These are phyloP conservation scores for Machaerirhynchus nigripectus DNA, from an alignment of 2,113 vertebrate species.

Conservation along the genomic window DNA sequence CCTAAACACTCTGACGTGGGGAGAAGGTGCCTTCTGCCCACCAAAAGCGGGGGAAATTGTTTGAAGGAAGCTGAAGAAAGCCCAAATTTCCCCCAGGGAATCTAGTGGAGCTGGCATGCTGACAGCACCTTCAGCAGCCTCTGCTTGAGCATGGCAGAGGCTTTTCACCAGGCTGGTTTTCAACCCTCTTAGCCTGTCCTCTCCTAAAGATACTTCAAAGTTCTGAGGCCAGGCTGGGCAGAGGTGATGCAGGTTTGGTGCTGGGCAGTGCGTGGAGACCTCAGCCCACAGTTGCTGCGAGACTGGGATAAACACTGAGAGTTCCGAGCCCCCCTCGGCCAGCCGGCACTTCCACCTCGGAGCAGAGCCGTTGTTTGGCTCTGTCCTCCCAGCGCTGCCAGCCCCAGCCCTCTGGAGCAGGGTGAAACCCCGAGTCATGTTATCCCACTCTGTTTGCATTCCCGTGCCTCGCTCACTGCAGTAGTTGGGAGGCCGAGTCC, in stretches of 20 bases:
- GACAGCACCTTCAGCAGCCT: neutral
- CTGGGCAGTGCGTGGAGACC: neutral
- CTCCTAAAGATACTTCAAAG: neutral
- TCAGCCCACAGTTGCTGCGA: neutral
- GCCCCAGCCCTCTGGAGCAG: neutral
- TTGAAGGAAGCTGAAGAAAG: neutral
- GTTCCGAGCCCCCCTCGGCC: neutral
- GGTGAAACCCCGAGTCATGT: neutral
- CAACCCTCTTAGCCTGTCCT: neutral
- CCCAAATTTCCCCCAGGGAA: neutral
- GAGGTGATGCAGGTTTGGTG: neutral
- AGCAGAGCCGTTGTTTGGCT: neutral
- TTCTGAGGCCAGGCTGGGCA: neutral
- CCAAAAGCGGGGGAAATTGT: neutral
- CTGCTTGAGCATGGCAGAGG: neutral
- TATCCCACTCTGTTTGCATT: neutral
- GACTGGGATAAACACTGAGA: neutral
- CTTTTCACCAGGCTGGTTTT: neutral
- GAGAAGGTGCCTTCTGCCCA: neutral
- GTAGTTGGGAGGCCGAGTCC: conserved; percentile 10
- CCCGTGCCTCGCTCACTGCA: neutral
- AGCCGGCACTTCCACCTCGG: neutral
- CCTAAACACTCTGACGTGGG: neutral
- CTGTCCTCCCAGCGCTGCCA: neutral
- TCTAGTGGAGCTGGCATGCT: fast-evolving